phyloP scores from a whole-genome alignment of 2,888 invertebrate species.

The Rhyacophila evoluta region DNA sequence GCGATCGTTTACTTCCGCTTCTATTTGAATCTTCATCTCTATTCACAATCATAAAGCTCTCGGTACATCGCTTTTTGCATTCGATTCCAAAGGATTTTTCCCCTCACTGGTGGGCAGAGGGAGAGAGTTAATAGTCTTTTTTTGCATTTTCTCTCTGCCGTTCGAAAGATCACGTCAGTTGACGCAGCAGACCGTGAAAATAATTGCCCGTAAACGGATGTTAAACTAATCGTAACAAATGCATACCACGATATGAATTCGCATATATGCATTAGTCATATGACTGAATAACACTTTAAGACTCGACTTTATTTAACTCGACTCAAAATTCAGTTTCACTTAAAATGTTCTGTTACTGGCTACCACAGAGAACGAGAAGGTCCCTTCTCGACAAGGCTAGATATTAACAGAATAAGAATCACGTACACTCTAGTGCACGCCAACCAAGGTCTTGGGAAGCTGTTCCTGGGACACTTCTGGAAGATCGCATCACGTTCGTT shows the following conservation, averaged over 20 bases:
- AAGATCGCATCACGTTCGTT: too few species aligned
- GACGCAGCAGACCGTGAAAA: constrained; percentile 47
- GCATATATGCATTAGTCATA: not conserved
- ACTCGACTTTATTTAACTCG: too few species aligned
- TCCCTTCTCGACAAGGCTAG: too few species aligned
- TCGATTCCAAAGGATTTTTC: constrained; percentile 26
- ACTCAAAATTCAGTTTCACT: too few species aligned
- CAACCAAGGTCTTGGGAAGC: too few species aligned
- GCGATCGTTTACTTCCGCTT: constrained; percentile 36
- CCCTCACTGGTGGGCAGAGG: constrained; percentile 23
- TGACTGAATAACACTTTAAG: not conserved
- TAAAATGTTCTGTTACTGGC: too few species aligned
- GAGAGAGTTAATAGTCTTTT: constrained; percentile 32
- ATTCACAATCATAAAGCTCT: constrained; percentile 37
- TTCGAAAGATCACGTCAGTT: constrained; percentile 40
- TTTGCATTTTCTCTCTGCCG: constrained; percentile 23
- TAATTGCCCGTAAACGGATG: constrained; percentile 53
- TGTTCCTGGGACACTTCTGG: too few species aligned
- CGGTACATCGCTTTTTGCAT: constrained; percentile 25
- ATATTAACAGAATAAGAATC: too few species aligned
- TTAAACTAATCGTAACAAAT: constrained; percentile 47
- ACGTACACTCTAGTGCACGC: too few species aligned
- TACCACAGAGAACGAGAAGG: too few species aligned
- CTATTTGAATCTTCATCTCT: constrained; percentile 32
- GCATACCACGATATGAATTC: constrained; percentile 10